These are phyloP conservation scores for Epinotia ramella DNA, from an alignment of 2,888 invertebrate species.

Conservation along the genomic window DNA sequence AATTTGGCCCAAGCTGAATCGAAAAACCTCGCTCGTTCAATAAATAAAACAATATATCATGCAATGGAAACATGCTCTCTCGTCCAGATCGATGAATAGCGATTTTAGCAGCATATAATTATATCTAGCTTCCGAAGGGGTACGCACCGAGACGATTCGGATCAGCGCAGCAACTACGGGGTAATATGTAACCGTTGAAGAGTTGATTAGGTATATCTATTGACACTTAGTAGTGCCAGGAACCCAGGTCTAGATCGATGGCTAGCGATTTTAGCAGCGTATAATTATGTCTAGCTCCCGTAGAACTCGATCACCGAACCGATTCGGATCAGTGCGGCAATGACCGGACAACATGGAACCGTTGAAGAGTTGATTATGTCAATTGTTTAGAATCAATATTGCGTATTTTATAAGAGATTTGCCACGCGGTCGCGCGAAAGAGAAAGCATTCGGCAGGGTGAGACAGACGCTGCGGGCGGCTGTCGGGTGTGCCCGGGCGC, in stretches of 20 bases:
- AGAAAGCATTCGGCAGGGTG: no score
- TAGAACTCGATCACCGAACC: neutral
- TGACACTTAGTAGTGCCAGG: no score
- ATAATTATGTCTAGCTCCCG: conserved; percentile 9
- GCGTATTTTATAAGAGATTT: no score
- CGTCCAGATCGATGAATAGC: conserved; percentile 5
- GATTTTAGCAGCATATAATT: conserved; percentile 11
- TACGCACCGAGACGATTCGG: neutral
- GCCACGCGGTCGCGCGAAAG: no score
- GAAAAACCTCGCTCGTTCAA: neutral
- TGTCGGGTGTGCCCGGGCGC: no score
- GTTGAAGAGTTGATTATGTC: neutral
- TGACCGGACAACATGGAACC: neutral
- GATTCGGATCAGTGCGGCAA: neutral
- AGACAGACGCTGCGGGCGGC: no score
- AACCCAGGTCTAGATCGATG: no score
- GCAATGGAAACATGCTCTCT: conserved; percentile 8
- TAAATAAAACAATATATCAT: neutral
- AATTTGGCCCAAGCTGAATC: no score
- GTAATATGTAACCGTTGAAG: neutral
- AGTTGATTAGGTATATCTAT: neutral
- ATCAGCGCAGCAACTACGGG: neutral
- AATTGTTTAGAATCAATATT: no score
- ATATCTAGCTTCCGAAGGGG: neutral
- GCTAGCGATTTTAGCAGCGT: conserved; percentile 8